These are phyloP conservation scores for Siniperca knerii DNA, from an alignment of 2,113 vertebrate genomes.

Conservation along the genomic window DNA sequence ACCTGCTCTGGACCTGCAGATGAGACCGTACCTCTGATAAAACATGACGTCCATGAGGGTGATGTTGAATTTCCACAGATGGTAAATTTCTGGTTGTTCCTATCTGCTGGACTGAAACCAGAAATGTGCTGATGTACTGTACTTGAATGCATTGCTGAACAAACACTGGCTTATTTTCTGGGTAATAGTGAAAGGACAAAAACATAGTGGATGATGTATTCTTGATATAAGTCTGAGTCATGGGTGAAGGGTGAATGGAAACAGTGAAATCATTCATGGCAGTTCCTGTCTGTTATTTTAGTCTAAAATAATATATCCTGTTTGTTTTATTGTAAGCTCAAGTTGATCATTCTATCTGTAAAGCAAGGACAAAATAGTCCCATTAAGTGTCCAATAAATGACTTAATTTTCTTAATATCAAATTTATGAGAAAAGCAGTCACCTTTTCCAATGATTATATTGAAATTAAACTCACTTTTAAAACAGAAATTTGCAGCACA, in stretches of 20 bases:
- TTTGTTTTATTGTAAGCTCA: background rate
- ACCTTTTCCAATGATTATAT: background rate
- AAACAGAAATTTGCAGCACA: conserved; percentile 8
- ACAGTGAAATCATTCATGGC: background rate
- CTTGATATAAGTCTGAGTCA: conserved; percentile 17
- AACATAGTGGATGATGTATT: background rate
- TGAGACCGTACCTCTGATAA: background rate
- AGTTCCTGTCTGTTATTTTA: background rate
- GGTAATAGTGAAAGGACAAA: conserved; percentile 10
- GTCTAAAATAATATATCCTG: background rate
- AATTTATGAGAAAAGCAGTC: background rate
- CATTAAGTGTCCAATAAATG: background rate
- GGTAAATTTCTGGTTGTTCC: background rate
- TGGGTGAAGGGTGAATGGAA: conserved; percentile 18
- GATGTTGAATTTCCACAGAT: conserved; percentile 14
- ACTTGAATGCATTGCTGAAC: conserved; percentile 26
- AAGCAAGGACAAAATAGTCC: background rate
- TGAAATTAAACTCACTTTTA: conserved; percentile 4
- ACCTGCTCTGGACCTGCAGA: background rate
- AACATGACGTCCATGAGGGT: conserved; percentile 6
- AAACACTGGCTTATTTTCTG: conserved; percentile 18
- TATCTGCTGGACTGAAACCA: conserved; percentile 21
- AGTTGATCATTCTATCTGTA: background rate
- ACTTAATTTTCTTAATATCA: background rate
- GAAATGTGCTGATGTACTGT: background rate